These are phyloP conservation scores for Catharus minimus DNA, from an alignment of 2,113 vertebrate species.

Conservation along the genomic window DNA sequence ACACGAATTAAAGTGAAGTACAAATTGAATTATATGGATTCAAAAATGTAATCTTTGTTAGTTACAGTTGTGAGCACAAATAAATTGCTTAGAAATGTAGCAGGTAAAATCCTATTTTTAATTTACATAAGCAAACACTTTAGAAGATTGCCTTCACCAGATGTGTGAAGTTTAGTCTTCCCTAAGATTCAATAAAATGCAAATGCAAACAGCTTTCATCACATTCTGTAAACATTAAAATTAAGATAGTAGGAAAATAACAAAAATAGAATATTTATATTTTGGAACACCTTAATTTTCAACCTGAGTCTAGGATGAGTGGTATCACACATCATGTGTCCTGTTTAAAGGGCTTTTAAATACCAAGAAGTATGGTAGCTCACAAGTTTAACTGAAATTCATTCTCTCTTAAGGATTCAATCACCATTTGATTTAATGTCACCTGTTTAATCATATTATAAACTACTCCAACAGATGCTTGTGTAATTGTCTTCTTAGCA, in stretches of 20 bases:
- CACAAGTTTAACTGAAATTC: slow-evolving; percentile 33
- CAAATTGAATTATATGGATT: slow-evolving; percentile 64
- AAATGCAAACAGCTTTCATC: slow-evolving; percentile 44
- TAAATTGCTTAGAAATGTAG: slow-evolving; percentile 50
- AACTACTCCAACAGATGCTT: slow-evolving; percentile 55
- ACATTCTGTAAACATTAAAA: slow-evolving; percentile 59
- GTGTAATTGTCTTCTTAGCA: slow-evolving; percentile 69
- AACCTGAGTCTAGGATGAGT: neutral
- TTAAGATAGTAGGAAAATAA: slow-evolving; percentile 4
- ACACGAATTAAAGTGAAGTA: slow-evolving; percentile 26
- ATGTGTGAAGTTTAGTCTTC: slow-evolving; percentile 57
- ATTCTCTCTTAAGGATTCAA: slow-evolving; percentile 52
- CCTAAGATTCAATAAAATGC: slow-evolving; percentile 54
- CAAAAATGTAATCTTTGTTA: slow-evolving; percentile 61
- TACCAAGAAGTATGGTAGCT: slow-evolving; percentile 17
- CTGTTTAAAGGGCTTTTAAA: slow-evolving; percentile 42
- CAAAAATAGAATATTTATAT: slow-evolving; percentile 22
- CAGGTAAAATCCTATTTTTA: slow-evolving; percentile 61
- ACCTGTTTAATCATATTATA: slow-evolving; percentile 70
- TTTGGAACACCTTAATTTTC: slow-evolving; percentile 28
- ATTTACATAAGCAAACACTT: slow-evolving; percentile 63
- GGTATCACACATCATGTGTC: neutral
- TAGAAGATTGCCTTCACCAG: slow-evolving; percentile 37
- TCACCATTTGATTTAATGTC: slow-evolving; percentile 71
- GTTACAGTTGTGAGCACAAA: slow-evolving; percentile 57